Conservation (phyloP, 2,113 vertebrate species). For the Prionailurus viverrinus region DNA sequence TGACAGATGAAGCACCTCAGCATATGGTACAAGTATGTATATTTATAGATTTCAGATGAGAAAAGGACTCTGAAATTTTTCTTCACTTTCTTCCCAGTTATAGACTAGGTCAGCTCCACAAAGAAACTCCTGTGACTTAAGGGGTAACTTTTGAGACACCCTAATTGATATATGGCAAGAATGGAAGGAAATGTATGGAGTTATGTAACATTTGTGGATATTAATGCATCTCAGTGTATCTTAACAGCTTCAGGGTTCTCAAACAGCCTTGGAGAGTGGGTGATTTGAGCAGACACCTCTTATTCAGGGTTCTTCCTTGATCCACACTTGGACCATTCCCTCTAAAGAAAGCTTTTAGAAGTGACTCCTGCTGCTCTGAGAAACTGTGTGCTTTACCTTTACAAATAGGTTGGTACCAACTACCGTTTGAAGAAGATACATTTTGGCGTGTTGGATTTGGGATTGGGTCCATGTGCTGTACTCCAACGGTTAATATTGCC, state of each 20-base stretch:
- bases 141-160: conserved; percentile 12
- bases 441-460: background rate
- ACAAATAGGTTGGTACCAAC: background rate
- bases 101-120: background rate
- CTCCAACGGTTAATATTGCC: background rate
- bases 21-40: background rate
- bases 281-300: background rate
- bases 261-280: background rate
- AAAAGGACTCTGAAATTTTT: background rate
- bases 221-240: background rate
- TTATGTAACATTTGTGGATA: background rate
- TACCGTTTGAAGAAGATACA: background rate
- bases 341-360: conserved; percentile 33
- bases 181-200: background rate
- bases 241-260: background rate
- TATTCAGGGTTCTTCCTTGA: background rate
- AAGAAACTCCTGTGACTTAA: background rate
- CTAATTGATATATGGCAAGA: background rate
- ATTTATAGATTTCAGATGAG: conserved; percentile 20
- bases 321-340: background rate
- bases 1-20: background rate
- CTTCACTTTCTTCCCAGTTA: background rate
- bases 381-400: background rate
- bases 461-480: background rate
- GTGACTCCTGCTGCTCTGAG: background rate